Evolutionary conservation across 2,888 invertebrate genomes (phyloP), one percentile per base, ranked within the genome.

Genomic region (Cephus sareptanus): DNA sequence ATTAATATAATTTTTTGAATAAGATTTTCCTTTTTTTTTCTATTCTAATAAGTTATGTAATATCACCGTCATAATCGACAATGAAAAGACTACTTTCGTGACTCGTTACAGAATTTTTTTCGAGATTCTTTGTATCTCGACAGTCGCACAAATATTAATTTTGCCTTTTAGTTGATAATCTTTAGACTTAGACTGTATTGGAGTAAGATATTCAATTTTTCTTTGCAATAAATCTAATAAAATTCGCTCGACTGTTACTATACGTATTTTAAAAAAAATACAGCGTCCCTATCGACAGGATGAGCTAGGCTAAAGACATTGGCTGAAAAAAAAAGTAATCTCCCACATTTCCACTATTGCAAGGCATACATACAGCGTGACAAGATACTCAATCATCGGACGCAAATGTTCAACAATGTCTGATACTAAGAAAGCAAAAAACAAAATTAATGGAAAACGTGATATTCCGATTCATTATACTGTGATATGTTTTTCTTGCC

Each of bases 401-500:
- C 23, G 23, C 56, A 56, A 23, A 56, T 9, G 30, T 30, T 30
- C 30, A 30, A 56, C 2, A 56, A 56, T 56, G 56, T 9, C 23
- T 56, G 23, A 23, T 56, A 23, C 23, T 56, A 9, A 23, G 23
- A 56, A 56, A 56, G 15, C 15, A 40, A 40, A 40, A 40, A 40
- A 40, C 40, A 23, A 40, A 15, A 15, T 40, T 40, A 56, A 56
- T 56, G 56, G 56, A 9, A 23, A 56, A 56, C 56, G 56, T 77
- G 56, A 31, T 74, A 37, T 33, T 77, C 73, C 69, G 68, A 70
- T 75, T 77, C 34, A 75, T 74, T 77, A 77, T 75, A 75, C 77
- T 77, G 77, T 77, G 77, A 77, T 77, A 77, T 77, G 74, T 77
- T 77, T 77, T 74, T 75, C 77, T 77, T 77, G 77, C 75, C 77